Conservation (phyloP, 2,797 vertebrate genomes). For the Myotis findleyi region DNA sequence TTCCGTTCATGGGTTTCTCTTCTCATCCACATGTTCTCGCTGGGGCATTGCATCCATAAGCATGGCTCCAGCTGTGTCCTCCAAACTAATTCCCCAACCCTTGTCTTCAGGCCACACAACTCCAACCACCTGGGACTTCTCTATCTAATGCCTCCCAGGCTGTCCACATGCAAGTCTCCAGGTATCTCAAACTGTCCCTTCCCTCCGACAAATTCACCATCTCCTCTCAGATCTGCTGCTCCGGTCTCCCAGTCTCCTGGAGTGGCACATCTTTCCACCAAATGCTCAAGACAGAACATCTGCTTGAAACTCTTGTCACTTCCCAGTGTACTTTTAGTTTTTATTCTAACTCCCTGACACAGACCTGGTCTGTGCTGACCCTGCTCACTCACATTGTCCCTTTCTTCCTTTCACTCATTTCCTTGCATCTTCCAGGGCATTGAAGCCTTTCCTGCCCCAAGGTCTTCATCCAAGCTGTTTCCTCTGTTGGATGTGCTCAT, state of each 20-base stretch:
- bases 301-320: background rate
- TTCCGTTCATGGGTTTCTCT: background rate
- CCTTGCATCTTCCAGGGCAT: background rate
- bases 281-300: background rate
- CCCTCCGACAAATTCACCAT: background rate
- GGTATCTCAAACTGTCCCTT: background rate
- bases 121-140: background rate
- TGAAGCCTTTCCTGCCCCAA: background rate
- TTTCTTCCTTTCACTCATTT: slow-evolving; percentile 18
- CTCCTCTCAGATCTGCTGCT: background rate
- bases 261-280: background rate
- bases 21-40: background rate
- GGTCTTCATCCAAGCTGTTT: background rate
- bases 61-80: background rate
- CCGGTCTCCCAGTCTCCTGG: background rate
- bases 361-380: background rate
- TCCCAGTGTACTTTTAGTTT: background rate
- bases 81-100: background rate
- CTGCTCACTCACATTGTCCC: background rate
- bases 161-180: background rate
- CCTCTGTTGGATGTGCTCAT: background rate
- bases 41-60: background rate
- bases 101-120: background rate
- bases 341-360: background rate
- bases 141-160: too few species aligned